Conservation (phyloP, 2,797 vertebrate species). For the Brotogeris chrysoptera region DNA sequence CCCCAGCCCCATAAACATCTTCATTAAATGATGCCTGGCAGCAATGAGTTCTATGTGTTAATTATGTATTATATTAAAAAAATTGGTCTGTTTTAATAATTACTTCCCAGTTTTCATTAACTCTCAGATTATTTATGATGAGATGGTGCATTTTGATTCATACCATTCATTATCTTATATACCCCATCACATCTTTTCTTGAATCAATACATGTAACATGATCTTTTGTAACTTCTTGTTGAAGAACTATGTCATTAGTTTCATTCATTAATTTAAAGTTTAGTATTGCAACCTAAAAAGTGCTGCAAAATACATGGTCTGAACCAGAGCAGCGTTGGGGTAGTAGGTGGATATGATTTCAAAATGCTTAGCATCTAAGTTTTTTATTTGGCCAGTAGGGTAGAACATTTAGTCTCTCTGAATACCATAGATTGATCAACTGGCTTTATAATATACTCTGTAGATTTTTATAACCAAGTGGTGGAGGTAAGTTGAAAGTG, state of each 20-base stretch:
- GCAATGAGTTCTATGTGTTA: slow-evolving; percentile 27
- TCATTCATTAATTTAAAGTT: neutral
- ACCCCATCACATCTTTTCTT: neutral
- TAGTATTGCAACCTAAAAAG: neutral
- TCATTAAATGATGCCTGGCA: slow-evolving; percentile 57
- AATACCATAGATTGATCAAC: neutral
- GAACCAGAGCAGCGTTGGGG: neutral
- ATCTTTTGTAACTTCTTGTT: neutral
- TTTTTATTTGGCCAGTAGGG: neutral
- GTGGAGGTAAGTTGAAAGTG: neutral
- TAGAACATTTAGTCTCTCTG: neutral
- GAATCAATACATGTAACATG: neutral
- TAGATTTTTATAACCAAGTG: neutral
- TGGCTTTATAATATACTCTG: neutral
- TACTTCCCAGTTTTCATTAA: slow-evolving; percentile 48
- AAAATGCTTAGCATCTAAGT: neutral
- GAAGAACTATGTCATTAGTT: neutral
- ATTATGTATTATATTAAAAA: slow-evolving; percentile 40
- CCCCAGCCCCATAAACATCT: slow-evolving; percentile 2
- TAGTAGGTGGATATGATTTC: neutral
- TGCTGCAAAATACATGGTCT: neutral
- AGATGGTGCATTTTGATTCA: slow-evolving; percentile 13
- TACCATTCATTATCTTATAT: neutral
- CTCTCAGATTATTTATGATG: neutral
- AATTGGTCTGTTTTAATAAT: slow-evolving; percentile 23